Conservation (phyloP, 2,888 invertebrate genomes). For the Stenodema calcarata region DNA sequence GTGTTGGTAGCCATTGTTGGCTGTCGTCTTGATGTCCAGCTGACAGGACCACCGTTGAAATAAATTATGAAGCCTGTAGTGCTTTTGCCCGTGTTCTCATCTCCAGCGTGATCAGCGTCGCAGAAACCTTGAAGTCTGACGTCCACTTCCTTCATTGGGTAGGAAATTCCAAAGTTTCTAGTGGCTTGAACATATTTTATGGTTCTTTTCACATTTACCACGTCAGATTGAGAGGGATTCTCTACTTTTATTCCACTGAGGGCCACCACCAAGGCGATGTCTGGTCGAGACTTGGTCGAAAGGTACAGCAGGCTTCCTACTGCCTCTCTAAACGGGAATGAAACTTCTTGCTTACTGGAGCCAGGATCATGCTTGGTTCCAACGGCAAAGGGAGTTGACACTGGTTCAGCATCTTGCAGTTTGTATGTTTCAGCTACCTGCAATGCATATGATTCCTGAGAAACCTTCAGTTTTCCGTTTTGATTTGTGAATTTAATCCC, state of each 20-base stretch:
- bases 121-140: slow-evolving; percentile 34
- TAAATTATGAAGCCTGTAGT: slow-evolving; percentile 24
- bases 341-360: neutral
- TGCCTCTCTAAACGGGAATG: slow-evolving; percentile 53
- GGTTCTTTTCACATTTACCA: slow-evolving; percentile 49
- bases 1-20: neutral
- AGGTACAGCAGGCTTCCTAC: slow-evolving; percentile 54
- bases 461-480: neutral
- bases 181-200: slow-evolving; percentile 51
- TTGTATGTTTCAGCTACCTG: neutral
- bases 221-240: slow-evolving; percentile 50
- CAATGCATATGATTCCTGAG: neutral
- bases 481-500: neutral
- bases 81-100: neutral
- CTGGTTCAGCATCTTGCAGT: neutral
- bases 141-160: neutral
- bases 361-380: slow-evolving; percentile 44
- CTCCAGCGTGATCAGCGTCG: slow-evolving; percentile 53
- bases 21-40: slow-evolving; percentile 51
- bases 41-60: slow-evolving; percentile 55
- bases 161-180: slow-evolving; percentile 43
- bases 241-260: slow-evolving; percentile 53
- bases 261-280: slow-evolving; percentile 49
- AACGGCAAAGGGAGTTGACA: neutral
- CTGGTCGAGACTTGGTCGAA: slow-evolving; percentile 50